These are phyloP conservation scores for Furnarius figulus DNA, from an alignment of 2,113 vertebrate species.

Conservation along the genomic window DNA sequence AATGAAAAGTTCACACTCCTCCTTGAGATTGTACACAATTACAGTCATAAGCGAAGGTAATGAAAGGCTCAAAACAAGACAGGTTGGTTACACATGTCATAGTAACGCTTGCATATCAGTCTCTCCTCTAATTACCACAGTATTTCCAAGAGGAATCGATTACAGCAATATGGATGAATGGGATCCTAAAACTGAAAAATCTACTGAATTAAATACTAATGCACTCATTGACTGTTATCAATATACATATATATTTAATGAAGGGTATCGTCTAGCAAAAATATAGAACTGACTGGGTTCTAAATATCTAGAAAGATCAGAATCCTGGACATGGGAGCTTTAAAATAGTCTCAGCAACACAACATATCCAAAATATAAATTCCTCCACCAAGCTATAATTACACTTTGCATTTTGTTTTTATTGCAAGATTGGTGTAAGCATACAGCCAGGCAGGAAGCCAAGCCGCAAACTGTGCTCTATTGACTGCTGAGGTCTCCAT, in stretches of 20 bases:
- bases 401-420: not conserved
- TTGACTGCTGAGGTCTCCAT: not conserved
- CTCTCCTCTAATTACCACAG: not conserved
- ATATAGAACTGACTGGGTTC: not conserved
- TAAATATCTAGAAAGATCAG: not conserved
- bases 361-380: not conserved
- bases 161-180: not conserved
- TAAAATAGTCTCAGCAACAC: not conserved
- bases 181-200: conserved; percentile 7
- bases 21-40: not conserved
- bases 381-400: not conserved
- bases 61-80: not conserved
- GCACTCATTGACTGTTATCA: not conserved
- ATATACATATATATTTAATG: not conserved
- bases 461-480: not conserved
- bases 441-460: not conserved
- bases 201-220: not conserved
- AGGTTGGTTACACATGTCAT: not conserved
- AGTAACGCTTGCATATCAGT: not conserved
- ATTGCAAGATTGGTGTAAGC: not conserved
- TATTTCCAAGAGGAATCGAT: not conserved
- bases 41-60: not conserved
- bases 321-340: not conserved
- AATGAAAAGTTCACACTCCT: conserved; percentile 1
- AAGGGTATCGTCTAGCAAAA: not conserved